These are phyloP conservation scores for Pipistrellus pipistrellus DNA, from an alignment of 2,797 vertebrate genomes.

Conservation along the genomic window DNA sequence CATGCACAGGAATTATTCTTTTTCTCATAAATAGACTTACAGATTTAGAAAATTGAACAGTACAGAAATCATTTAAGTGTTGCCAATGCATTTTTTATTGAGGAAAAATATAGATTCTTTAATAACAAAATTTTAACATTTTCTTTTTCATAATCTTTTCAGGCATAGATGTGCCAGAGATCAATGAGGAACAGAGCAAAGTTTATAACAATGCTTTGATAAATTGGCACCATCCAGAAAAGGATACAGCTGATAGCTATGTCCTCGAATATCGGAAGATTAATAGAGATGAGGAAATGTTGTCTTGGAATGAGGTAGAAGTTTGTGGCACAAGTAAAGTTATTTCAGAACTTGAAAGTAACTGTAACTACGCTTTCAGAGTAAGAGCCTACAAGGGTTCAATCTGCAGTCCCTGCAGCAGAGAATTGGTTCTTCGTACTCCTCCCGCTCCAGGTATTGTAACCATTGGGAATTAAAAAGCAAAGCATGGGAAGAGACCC, in stretches of 20 bases:
- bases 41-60: slow-evolving; percentile 17
- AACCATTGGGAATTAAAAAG: not conserved
- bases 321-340: slow-evolving; percentile 91
- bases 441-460: slow-evolving; percentile 94
- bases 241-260: slow-evolving; percentile 94
- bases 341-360: slow-evolving; percentile 91
- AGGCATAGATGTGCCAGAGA: slow-evolving; percentile 95
- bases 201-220: slow-evolving; percentile 95
- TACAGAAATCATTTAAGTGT: not conserved
- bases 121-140: slow-evolving; percentile 7
- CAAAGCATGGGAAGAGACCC: not conserved
- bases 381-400: slow-evolving; percentile 93
- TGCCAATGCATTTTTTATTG: not conserved
- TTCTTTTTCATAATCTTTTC: slow-evolving; percentile 58
- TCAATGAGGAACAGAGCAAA: slow-evolving; percentile 92
- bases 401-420: slow-evolving; percentile 94
- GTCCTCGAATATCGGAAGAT: slow-evolving; percentile 94
- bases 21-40: not conserved
- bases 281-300: slow-evolving; percentile 86
- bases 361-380: slow-evolving; percentile 94
- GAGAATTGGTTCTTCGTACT: slow-evolving; percentile 93
- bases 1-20: not conserved
- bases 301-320: slow-evolving; percentile 88
- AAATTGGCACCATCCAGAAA: slow-evolving; percentile 93
- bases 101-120: not conserved